phyloP scores from a whole-genome alignment of 1,140 invertebrate genomes.

The Cydia pomonella region DNA sequence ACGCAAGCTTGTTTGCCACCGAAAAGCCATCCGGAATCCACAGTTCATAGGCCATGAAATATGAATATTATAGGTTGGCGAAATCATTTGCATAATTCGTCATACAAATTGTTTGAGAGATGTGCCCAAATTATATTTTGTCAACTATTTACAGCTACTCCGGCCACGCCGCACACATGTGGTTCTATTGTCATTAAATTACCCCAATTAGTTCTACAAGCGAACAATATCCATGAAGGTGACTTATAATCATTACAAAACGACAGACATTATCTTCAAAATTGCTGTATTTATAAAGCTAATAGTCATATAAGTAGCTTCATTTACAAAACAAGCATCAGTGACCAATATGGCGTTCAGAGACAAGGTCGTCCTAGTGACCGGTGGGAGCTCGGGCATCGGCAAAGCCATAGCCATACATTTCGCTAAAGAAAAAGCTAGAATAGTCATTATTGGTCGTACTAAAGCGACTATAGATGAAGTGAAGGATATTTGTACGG shows the following conservation, averaged over 20 bases:
- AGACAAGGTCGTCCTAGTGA: slow-evolving; percentile 30
- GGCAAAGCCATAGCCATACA: slow-evolving; percentile 31
- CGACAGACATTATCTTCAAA: neutral
- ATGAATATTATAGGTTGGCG: no score
- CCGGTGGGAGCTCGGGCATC: slow-evolving; percentile 29
- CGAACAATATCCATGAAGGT: slow-evolving; percentile 1
- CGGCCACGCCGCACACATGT: neutral
- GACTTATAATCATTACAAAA: neutral
- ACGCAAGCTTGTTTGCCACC: no score
- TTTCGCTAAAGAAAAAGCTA: slow-evolving; percentile 32
- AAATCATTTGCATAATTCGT: no score
- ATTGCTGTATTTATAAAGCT: neutral
- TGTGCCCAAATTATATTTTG: no score
- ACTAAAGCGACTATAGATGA: slow-evolving; percentile 16
- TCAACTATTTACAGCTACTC: no score
- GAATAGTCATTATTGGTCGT: slow-evolving; percentile 22
- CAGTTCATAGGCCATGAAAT: no score
- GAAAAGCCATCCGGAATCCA: no score
- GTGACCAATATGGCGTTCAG: slow-evolving; percentile 21
- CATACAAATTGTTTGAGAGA: no score
- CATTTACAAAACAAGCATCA: neutral
- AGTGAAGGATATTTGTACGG: neutral
- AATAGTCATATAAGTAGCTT: neutral
- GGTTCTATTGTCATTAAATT: neutral
- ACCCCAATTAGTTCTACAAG: neutral